Percentiles rank a stretch among this genome's conserved stretches.
These are phyloP conservation scores for Argyresthia goedartella DNA, from an alignment of 2,888 invertebrate genomes.

Conservation along the genomic window DNA sequence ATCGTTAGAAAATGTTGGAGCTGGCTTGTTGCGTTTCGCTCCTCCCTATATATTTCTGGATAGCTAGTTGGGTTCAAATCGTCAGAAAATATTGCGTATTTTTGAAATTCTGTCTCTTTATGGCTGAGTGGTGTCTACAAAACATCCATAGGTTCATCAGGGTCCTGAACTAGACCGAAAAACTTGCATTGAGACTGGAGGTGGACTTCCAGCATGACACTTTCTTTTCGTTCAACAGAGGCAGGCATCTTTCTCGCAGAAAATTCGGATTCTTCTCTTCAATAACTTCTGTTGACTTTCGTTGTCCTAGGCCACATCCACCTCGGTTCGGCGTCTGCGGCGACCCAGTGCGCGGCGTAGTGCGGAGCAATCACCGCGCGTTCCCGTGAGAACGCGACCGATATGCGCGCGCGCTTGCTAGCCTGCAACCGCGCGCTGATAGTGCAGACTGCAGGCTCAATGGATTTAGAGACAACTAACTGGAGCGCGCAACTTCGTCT, in stretches of 20 bases:
- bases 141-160: too few relatives aligned
- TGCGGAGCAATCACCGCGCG: slow-evolving; percentile 54
- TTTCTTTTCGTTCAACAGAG: too few relatives aligned
- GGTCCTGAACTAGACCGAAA: too few relatives aligned
- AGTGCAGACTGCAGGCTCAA: slow-evolving; percentile 21
- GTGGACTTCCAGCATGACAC: too few relatives aligned
- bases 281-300: too few relatives aligned
- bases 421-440: slow-evolving; percentile 20
- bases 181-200: too few relatives aligned
- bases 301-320: neutral
- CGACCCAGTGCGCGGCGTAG: slow-evolving; percentile 51
- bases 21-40: neutral
- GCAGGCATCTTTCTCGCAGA: too few relatives aligned
- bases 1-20: neutral
- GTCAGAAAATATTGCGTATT: neutral
- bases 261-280: too few relatives aligned
- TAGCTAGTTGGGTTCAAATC: neutral
- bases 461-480: neutral
- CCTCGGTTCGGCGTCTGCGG: slow-evolving; percentile 17
- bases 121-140: too few relatives aligned
- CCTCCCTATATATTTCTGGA: neutral
- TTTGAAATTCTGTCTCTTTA: too few relatives aligned
- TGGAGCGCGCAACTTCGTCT: too few relatives aligned
- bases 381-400: slow-evolving; percentile 65
- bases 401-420: slow-evolving; percentile 15